phyloP scores from a whole-genome alignment of 2,888 invertebrate species.

The Exephanes ischioxanthus region DNA sequence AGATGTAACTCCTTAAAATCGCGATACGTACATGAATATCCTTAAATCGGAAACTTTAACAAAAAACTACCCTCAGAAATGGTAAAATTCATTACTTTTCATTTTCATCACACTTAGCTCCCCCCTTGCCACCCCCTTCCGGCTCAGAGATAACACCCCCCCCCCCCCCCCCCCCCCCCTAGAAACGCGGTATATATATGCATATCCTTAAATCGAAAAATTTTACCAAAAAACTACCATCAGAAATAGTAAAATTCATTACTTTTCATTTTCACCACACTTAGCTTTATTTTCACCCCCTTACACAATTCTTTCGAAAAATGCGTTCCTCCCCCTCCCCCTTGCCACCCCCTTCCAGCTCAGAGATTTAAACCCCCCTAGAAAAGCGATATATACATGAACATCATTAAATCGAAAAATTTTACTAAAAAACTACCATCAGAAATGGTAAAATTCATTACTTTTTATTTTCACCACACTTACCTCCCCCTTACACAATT shows the following conservation, averaged over 20 bases:
- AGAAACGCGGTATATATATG: slow-evolving; percentile 58
- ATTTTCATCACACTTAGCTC: no score
- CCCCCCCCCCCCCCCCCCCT: not conserved
- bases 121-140: slow-evolving; percentile 9
- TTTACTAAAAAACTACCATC: no score
- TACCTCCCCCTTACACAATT: no score
- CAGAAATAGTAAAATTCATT: slow-evolving; percentile 44
- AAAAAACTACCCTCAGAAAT: no score
- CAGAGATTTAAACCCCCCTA: slow-evolving; percentile 32
- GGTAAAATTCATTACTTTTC: no score
- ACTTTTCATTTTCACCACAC: slow-evolving; percentile 38
- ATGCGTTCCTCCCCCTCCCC: slow-evolving; percentile 14
- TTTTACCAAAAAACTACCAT: no score
- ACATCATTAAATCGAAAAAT: no score
- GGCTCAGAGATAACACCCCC: slow-evolving; percentile 8
- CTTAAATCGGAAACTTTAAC: no score
- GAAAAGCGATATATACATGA: slow-evolving; percentile 60
- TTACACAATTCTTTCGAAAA: not conserved
- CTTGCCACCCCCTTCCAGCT: not conserved
- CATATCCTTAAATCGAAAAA: not conserved
- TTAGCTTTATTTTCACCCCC: slow-evolving; percentile 12
- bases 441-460: no score
- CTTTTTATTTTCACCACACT: no score
- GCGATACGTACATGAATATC: no score
- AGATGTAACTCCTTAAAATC: no score